Base-by-base conservation (phyloP, 2,888 invertebrate species). In the Trisateles emortualis region DNA sequence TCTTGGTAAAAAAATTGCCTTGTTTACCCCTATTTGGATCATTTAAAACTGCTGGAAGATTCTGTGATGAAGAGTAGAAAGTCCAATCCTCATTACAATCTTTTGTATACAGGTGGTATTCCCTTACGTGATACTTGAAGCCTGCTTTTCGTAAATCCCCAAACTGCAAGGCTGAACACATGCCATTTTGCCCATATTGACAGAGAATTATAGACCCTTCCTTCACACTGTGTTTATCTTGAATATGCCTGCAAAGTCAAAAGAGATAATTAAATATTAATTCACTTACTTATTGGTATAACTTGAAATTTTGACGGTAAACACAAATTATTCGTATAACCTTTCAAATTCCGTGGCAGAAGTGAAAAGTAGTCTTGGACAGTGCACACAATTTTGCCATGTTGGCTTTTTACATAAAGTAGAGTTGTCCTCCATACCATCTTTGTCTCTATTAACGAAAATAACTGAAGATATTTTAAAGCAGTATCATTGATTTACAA, bases 1-100 rank as follows among this genome's bases (percentile, higher is more conserved):
- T 98, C 86, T 98, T 98, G 0, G 98, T 98, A 79, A 99, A 98
- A 80, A 99, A 98, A 86, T 98, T 95, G 62, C 94, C 95, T 84
- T 97, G 97, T 87, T 98, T 99, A 65, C 98, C 96, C 79, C 96
- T 95, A 61, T 96, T 96, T 0, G 99, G 99, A 88, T 99, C 99
- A 90, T 99, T 99, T 59, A 99, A 94, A 66, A 98, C 98, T 52
- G 99, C 98, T 30, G 99, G 98, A 64, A 99, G 94, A 88, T 99
- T 99, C 88, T 99, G 99, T 45, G 97, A 95, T 45, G 98, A 97
- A 43, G 97, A 97, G 87, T 96, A 98, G 54, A 97, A 94, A n/a
- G 96, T 96, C 98, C 98, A 98, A 83, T 94, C 88, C 77, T 95
- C 94, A 53, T 87, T 83, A 11, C 52, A 66, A 59, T 83, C 78